Conservation (phyloP, 1,140 invertebrate species). For the Drosophila erecta region DNA sequence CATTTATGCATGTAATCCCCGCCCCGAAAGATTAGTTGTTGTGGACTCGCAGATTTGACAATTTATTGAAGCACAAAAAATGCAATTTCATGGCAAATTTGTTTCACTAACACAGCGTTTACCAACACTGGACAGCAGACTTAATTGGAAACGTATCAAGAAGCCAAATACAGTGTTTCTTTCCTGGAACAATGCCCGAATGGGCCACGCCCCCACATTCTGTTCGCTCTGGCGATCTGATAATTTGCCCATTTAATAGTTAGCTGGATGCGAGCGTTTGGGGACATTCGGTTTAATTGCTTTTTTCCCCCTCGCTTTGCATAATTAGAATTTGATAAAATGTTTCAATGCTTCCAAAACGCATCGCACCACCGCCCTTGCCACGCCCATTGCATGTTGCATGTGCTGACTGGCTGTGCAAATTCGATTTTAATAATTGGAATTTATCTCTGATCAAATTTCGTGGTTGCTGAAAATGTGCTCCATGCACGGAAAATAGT, state of each 20-base stretch:
- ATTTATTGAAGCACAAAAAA: constrained; percentile 69
- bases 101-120: constrained; percentile 28
- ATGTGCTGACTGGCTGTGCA: constrained; percentile 45
- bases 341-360: constrained; percentile 35
- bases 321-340: constrained; percentile 73
- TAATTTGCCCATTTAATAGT: constrained; percentile 62
- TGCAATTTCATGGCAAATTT: constrained; percentile 68
- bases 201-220: constrained; percentile 3
- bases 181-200: constrained; percentile 14
- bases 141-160: constrained; percentile 66
- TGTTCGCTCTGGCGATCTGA: constrained; percentile 39
- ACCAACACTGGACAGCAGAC: constrained; percentile 28
- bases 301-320: constrained; percentile 68
- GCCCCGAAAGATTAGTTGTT: constrained; percentile 51
- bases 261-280: constrained; percentile 30
- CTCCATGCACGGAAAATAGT: constrained; percentile 9
- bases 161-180: constrained; percentile 21
- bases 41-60: constrained; percentile 71
- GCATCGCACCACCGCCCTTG: constrained; percentile 6
- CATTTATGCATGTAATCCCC: constrained; percentile 42
- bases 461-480: constrained; percentile 55
- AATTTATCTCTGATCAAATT: constrained; percentile 72
- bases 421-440: constrained; percentile 79
- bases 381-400: constrained; percentile 49
- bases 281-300: constrained; percentile 67